These are phyloP conservation scores for Euthynnus affinis DNA, from an alignment of 2,797 vertebrate species.

Conservation along the genomic window DNA sequence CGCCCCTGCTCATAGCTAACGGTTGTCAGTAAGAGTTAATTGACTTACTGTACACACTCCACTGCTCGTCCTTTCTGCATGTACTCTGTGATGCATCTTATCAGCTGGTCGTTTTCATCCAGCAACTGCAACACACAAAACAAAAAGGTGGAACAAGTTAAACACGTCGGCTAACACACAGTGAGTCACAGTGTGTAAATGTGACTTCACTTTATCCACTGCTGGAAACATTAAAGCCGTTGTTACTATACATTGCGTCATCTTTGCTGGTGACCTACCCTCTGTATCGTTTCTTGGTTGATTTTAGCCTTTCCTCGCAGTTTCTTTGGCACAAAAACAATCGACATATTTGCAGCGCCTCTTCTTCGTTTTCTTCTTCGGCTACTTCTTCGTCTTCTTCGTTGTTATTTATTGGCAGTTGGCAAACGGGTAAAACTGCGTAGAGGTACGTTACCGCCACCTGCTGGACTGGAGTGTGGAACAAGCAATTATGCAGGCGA, in stretches of 20 bases:
- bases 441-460: too few species aligned
- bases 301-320: constrained; percentile 90
- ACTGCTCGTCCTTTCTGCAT: constrained; percentile 94
- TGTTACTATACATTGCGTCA: too few species aligned
- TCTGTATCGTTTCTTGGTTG: constrained; percentile 93
- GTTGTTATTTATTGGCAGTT: too few species aligned
- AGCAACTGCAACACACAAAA: constrained; percentile 84
- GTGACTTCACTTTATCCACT: too few species aligned
- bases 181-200: neutral
- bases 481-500: too few species aligned
- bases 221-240: too few species aligned
- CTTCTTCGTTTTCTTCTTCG: too few species aligned
- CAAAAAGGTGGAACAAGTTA: neutral
- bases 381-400: too few species aligned
- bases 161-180: too few species aligned
- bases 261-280: constrained; percentile 79
- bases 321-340: constrained; percentile 93
- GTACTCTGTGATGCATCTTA: constrained; percentile 94
- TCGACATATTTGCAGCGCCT: constrained; percentile 81
- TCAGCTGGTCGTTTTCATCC: constrained; percentile 96
- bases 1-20: neutral
- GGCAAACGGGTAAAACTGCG: too few species aligned
- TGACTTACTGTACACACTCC: constrained; percentile 95
- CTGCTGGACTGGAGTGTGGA: too few species aligned
- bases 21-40: fast-evolving